These are phyloP conservation scores for Elgaria multicarinata DNA, from an alignment of 2,113 vertebrate genomes.

Conservation along the genomic window DNA sequence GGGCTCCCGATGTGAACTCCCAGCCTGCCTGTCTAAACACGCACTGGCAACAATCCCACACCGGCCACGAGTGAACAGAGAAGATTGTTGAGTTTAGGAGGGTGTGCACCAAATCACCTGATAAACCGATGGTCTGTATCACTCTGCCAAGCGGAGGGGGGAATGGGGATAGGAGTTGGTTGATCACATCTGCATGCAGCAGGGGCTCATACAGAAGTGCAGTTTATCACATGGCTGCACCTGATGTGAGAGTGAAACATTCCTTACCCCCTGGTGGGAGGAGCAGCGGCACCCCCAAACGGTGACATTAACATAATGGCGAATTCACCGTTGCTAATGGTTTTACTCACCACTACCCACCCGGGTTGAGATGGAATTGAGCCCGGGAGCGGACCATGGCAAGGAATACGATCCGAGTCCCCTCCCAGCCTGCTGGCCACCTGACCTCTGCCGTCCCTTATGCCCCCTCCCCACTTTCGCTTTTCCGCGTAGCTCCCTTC, in stretches of 20 bases:
- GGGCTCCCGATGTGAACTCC: background rate
- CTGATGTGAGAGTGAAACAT: background rate
- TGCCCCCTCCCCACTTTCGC: too few relatives aligned
- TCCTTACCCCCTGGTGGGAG: background rate
- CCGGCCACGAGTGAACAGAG: background rate
- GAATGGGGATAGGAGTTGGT: too few relatives aligned
- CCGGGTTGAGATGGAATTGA: too few relatives aligned
- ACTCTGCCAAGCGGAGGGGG: background rate
- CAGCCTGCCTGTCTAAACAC: background rate
- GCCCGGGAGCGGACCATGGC: too few relatives aligned
- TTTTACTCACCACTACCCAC: background rate
- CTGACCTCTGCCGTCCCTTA: too few relatives aligned
- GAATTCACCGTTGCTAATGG: background rate
- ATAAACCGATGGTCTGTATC: background rate
- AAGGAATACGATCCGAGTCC: background rate
- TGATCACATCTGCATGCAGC: background rate
- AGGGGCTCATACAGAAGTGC: background rate
- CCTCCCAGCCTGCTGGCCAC: background rate
- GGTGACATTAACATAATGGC: background rate
- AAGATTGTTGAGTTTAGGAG: background rate
- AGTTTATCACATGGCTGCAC: background rate
- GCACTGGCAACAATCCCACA: too few relatives aligned
- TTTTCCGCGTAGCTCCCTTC: too few relatives aligned
- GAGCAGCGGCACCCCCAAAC: background rate
- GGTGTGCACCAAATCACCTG: background rate